Evolutionary conservation across 2,888 invertebrate species (phyloP).

Genomic region (Eilema depressum): DNA sequence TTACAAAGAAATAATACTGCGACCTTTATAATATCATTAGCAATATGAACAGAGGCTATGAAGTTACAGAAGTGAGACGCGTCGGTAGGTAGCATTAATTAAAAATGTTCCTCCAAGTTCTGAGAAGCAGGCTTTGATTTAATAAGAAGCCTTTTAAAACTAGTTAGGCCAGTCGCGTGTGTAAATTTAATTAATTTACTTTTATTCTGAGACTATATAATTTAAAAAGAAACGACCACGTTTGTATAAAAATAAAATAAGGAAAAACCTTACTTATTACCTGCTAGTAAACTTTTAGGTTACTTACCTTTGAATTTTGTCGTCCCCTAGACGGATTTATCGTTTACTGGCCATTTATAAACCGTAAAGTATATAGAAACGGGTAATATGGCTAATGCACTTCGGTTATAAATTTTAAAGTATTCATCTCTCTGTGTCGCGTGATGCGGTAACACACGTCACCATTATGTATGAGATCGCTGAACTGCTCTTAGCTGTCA

Average conservation of each 20-base stretch:
- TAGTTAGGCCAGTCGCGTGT: conserved; percentile 58
- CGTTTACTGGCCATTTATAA: not conserved
- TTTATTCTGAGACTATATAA: conserved; percentile 40
- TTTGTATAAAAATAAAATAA: conserved; percentile 14
- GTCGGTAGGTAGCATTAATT: conserved; percentile 56
- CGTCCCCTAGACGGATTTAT: not conserved
- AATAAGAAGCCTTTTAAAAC: conserved; percentile 59
- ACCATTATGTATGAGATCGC: not conserved
- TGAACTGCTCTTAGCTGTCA: not conserved
- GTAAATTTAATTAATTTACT: conserved; percentile 62
- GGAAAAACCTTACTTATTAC: conserved; percentile 13
- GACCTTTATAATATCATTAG: conserved; percentile 32
- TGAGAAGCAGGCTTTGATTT: conserved; percentile 55
- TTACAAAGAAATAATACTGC: not conserved
- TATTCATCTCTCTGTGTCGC: not conserved
- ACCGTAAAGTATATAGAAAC: not conserved
- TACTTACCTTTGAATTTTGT: not conserved
- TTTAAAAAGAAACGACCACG: conserved; percentile 5
- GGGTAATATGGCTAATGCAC: not conserved
- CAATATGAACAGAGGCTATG: conserved; percentile 22
- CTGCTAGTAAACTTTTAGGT: not conserved
- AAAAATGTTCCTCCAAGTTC: conserved; percentile 57
- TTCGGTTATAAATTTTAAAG: not conserved
- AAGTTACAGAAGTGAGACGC: conserved; percentile 18
- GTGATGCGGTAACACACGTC: not conserved